A percentile compares a stretch with the other conserved stretches of the same genome.
Conservation (phyloP, 2,888 invertebrate species). For the Ephialtes manifestator region DNA sequence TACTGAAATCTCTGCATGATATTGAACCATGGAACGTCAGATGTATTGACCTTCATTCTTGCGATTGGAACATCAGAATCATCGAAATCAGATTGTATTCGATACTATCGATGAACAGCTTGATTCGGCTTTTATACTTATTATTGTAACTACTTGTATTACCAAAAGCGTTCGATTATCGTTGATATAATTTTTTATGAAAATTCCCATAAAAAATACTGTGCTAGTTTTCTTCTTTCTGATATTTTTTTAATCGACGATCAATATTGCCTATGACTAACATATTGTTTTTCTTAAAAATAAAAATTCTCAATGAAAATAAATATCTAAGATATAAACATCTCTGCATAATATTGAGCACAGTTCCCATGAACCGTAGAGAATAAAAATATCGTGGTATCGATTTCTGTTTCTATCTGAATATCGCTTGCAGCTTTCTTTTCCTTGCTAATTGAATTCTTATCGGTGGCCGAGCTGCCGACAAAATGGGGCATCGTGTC, state of each 20-base stretch:
- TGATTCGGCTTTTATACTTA: neutral
- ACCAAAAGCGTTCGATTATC: slow-evolving; percentile 56
- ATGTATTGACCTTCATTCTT: neutral
- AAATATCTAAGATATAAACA: too few relatives aligned
- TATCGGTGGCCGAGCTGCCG: neutral
- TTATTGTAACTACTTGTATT: neutral
- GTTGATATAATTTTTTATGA: neutral
- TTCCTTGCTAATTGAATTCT: slow-evolving; percentile 12
- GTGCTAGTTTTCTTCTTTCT: too few relatives aligned
- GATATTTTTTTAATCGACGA: too few relatives aligned
- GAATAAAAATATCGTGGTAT: neutral
- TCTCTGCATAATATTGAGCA: neutral
- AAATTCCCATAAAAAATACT: neutral
- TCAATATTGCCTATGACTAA: too few relatives aligned
- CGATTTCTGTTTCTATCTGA: neutral
- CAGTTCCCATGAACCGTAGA: neutral
- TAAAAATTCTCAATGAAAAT: too few relatives aligned
- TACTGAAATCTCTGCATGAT: too few relatives aligned
- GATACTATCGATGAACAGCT: slow-evolving; percentile 34
- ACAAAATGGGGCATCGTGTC: neutral
- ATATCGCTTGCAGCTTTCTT: neutral
- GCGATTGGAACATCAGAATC: neutral
- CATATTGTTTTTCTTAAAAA: too few relatives aligned
- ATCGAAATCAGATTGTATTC: neutral
- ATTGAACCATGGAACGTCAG: too few relatives aligned